Conservation (phyloP, 2,797 vertebrate species). For the Sebastiscus albofasciatus region DNA sequence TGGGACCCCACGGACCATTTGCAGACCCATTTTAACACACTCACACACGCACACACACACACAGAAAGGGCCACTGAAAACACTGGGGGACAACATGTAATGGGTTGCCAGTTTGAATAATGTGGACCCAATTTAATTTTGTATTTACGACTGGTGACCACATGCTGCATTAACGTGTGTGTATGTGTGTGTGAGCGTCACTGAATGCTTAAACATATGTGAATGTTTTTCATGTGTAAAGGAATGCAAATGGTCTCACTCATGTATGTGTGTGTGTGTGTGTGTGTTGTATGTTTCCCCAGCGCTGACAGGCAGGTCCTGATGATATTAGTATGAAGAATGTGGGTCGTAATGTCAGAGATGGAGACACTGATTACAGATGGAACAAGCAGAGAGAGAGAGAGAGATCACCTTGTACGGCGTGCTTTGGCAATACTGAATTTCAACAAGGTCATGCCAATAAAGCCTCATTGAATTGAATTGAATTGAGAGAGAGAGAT, state of each 20-base stretch:
- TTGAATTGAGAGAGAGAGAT: background rate
- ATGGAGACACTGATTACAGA: slow-evolving; percentile 42
- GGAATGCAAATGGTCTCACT: slow-evolving; percentile 14
- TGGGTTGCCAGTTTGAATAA: slow-evolving; percentile 64
- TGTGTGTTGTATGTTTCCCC: background rate
- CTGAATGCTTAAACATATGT: slow-evolving; percentile 43
- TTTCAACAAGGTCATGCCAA: no score
- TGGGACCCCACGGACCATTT: slow-evolving; percentile 39
- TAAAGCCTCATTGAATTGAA: no score
- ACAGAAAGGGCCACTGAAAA: slow-evolving; percentile 34
- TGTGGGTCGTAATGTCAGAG: slow-evolving; percentile 43
- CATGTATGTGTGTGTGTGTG: background rate
- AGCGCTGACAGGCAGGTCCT: slow-evolving; percentile 22
- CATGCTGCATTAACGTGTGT: slow-evolving; percentile 9
- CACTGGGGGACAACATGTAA: slow-evolving; percentile 42
- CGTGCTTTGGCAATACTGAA: no score
- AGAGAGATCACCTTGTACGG: no score
- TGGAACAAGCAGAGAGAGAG: background rate
- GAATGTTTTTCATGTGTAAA: slow-evolving; percentile 36
- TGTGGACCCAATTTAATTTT: slow-evolving; percentile 61
- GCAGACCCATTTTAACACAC: background rate
- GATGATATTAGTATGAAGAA: slow-evolving; percentile 49
- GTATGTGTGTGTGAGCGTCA: background rate
- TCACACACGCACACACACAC: background rate
- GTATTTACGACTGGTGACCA: slow-evolving; percentile 59